Evolutionary conservation across 2,113 vertebrate genomes (phyloP), one percentile per base, ranked within the genome.

Genomic region (Cyprinodon tularosa): DNA sequence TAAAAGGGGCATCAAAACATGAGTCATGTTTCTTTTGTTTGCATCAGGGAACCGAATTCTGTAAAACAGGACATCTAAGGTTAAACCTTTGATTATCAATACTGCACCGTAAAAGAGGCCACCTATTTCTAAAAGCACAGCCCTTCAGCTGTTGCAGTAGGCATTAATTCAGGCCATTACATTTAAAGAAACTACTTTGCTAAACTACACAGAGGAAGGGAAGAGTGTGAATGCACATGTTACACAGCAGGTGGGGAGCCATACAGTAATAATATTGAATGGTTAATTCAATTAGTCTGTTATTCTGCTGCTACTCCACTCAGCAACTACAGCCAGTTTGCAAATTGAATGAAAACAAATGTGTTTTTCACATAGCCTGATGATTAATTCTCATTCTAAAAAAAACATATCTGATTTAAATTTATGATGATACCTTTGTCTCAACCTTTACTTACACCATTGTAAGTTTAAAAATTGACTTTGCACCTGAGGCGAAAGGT

Each of bases 51-150:
- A 90, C 81, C 45, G 82, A 85, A 84, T 86, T 81, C 81, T 90
- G 92, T 94, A 92, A 89, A 60, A 71, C n/a, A 37, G 83, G 83
- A 81, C 78, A 91, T 81, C 79, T 76, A 90, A 94, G 29, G 91
- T 93, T 86, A 91, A 88, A 90, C 83, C 87, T 90, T 86, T 86
- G 84, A 87, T 90, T 91, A 90, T 91, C 87, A 91, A 93, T 90
- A 29, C 29, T 29, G 29, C 89, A 92, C 87, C 71, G 59, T 72
- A 87, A 85, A 86, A 89, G 86, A 88, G 88, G 76, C 86, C 77
- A 83, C 78, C 85, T 85, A 90, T 92, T 93, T 92, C 73, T 68
- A 72, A 62, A 76, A 74, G 42, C 60, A 90, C 75, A 9, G 85
- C 91, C 89, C 90, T 90, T 69, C 73, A 72, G 83, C 67, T 86